These are phyloP conservation scores for Mustela lutreola DNA, from an alignment of 2,113 vertebrate genomes.

Conservation along the genomic window DNA sequence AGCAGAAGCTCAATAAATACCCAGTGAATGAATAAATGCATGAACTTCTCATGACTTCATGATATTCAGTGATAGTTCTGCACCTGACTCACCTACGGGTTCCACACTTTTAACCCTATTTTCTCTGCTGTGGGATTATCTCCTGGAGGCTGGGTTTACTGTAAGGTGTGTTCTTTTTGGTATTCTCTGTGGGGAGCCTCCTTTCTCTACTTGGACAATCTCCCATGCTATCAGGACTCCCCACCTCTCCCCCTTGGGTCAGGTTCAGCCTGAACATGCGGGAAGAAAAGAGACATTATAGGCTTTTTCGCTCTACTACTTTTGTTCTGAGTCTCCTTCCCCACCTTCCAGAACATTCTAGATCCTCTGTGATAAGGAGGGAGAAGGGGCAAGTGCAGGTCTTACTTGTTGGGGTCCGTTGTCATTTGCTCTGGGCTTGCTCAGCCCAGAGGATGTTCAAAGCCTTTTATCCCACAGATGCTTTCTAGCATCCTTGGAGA, in stretches of 20 bases:
- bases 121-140: not conserved
- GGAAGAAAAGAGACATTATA: not conserved
- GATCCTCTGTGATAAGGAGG: fast-evolving
- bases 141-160: fast-evolving
- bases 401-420: fast-evolving
- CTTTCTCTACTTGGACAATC: not conserved
- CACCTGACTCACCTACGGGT: not conserved
- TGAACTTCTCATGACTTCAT: not conserved
- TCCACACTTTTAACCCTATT: too few relatives aligned
- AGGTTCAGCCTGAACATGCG: not conserved
- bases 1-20: too few relatives aligned
- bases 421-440: not conserved
- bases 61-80: not conserved
- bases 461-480: fast-evolving
- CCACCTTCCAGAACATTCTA: not conserved
- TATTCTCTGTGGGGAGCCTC: too few relatives aligned
- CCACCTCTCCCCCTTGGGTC: not conserved
- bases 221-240: not conserved
- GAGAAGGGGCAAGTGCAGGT: too few relatives aligned
- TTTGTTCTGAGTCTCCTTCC: not conserved
- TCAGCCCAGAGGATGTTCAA: not conserved
- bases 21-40: not conserved
- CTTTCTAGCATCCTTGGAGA: not conserved
- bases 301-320: not conserved
- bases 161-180: not conserved